Evolutionary conservation across 2,888 invertebrate species (phyloP).

Genomic region (Acrocera orbiculus): DNA sequence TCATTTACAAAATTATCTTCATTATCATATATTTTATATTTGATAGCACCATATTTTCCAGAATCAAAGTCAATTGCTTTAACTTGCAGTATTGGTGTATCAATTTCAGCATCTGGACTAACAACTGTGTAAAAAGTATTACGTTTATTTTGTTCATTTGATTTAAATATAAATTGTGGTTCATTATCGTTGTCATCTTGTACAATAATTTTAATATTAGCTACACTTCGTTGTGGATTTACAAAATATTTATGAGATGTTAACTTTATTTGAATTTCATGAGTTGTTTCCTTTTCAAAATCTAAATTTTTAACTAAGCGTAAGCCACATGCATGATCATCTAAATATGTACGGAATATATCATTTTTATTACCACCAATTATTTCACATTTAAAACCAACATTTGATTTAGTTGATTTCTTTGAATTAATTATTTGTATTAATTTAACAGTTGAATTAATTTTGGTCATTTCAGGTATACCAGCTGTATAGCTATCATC

Average conservation of each 20-base stretch:
- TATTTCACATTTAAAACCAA: slow-evolving; percentile 58
- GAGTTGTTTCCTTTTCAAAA: slow-evolving; percentile 56
- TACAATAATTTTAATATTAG: slow-evolving; percentile 63
- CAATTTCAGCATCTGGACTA: slow-evolving; percentile 51
- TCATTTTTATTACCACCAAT: slow-evolving; percentile 49
- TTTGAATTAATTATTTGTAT: slow-evolving; percentile 31
- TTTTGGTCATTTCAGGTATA: slow-evolving; percentile 45
- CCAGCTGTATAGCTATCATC: slow-evolving; percentile 73
- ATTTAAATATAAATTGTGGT: slow-evolving; percentile 62
- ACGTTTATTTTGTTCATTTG: slow-evolving; percentile 38
- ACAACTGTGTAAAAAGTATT: slow-evolving; percentile 68
- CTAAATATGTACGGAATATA: slow-evolving; percentile 53
- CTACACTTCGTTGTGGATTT: slow-evolving; percentile 55
- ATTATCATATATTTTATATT: slow-evolving; percentile 38
- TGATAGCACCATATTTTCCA: slow-evolving; percentile 61
- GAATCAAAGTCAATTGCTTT: slow-evolving; percentile 78
- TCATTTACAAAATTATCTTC: slow-evolving; percentile 22
- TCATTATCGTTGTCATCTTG: slow-evolving; percentile 77
- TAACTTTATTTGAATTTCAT: slow-evolving; percentile 56
- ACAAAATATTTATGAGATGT: slow-evolving; percentile 66
- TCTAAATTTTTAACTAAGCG: slow-evolving; percentile 54
- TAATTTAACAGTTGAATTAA: slow-evolving; percentile 28
- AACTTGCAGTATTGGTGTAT: slow-evolving; percentile 61
- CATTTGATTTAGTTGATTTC: slow-evolving; percentile 21
- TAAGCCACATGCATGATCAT: slow-evolving; percentile 69